Base-by-base conservation (phyloP, 2,113 vertebrate species). In the Ochotona curzoniae region DNA sequence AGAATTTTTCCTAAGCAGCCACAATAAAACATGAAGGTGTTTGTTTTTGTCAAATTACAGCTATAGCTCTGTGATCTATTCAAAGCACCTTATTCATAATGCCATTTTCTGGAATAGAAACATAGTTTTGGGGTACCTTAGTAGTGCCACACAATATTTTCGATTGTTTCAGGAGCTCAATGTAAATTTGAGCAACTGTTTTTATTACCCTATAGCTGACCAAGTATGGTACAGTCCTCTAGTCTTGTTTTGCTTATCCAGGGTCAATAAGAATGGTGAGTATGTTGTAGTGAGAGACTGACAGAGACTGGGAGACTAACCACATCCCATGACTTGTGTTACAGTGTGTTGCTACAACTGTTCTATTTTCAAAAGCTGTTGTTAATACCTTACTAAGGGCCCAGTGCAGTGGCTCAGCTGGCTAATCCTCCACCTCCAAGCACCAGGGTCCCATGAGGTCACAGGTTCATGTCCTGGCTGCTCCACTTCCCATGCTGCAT, bases 1-100 rank as follows among this genome's bases (percentile, higher is more conserved):
- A 91, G 66, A 74, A 57, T 90, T 89, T 94, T 95, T 89, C 84
- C 30, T 63, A 89, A 92, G 32, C 64, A 32, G 60, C 35, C 64
- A 81, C 67, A 90, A 86, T 30, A 76, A 84, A 87, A 47, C 47
- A 10, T 57, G 44, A 49, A 80, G 12, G 61, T 74, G 20, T 83
- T 91, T 89, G 21, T 44, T 57, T 95, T 44, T 70, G 84, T 84
- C 23, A 74, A 87, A 25, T 57, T 57, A 78, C 2, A 74, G 20
- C 28, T 74, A n/a, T 14, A 82, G 8, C 70, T 87, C 63, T 73
- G 26, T 18, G 26, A n/a, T 87, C 21, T 91, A 64, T n/a, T 81
- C 71, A 87, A 90, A 91, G 25, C 1, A 13, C 18, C 47, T 85
- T 76, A 82, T 86, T 61, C 61, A 18, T 63, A 87, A 87, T 89